phyloP scores from a whole-genome alignment of 2,113 vertebrate genomes.

The Nannospalax galili region DNA sequence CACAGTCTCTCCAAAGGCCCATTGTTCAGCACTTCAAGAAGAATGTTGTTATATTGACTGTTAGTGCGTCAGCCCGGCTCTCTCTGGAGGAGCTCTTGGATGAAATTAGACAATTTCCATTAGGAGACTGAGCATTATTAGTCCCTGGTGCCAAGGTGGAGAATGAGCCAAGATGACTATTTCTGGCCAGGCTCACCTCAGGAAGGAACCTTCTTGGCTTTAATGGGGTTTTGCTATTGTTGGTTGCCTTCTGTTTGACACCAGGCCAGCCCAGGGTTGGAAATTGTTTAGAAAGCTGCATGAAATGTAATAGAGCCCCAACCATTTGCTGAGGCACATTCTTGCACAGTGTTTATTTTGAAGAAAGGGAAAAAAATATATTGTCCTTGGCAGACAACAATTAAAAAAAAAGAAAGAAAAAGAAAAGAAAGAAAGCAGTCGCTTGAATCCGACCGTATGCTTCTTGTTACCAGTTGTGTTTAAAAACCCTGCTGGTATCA shows the following conservation, averaged over 20 bases:
- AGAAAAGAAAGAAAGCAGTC: constrained; percentile 77
- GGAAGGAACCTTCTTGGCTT: constrained; percentile 98
- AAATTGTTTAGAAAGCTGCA: constrained; percentile 91
- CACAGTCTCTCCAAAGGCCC: constrained; percentile 88
- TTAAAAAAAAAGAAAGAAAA: constrained; percentile 57
- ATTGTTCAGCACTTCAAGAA: constrained; percentile 91
- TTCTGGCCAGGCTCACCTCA: constrained; percentile 96
- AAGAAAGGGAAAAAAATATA: constrained; percentile 87
- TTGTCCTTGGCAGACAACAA: constrained; percentile 89
- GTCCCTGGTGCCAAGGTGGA: constrained; percentile 90
- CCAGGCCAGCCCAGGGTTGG: constrained; percentile 88
- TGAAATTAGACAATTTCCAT: constrained; percentile 96
- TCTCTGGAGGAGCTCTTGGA: constrained; percentile 91
- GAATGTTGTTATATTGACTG: constrained; percentile 94
- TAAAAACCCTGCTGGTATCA: constrained; percentile 82
- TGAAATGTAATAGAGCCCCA: constrained; percentile 90
- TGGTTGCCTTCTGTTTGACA: constrained; percentile 97
- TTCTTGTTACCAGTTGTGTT: constrained; percentile 84
- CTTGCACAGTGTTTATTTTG: constrained; percentile 89
- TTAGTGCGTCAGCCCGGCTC: constrained; percentile 89
- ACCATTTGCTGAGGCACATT: constrained; percentile 89
- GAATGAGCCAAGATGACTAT: constrained; percentile 95
- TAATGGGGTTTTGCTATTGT: constrained; percentile 99
- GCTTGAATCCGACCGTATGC: constrained; percentile 85
- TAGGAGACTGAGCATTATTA: constrained; percentile 94